Percentiles rank a stretch among this genome's conserved stretches.
Evolutionary conservation across 1,140 invertebrate genomes (phyloP).

Genomic region (Diabrotica virgifera): DNA sequence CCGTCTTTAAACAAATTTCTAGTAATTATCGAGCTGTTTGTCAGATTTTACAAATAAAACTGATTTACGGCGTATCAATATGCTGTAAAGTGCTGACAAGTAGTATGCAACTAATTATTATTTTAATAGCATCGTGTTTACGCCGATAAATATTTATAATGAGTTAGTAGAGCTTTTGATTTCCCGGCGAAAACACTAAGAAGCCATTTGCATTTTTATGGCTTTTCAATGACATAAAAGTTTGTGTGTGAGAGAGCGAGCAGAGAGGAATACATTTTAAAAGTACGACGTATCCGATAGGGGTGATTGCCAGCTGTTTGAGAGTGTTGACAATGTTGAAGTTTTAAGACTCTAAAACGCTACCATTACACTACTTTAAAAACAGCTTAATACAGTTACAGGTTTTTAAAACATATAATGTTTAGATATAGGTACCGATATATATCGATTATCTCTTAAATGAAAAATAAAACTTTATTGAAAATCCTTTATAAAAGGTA

Average conservation of each 20-base stretch:
- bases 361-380: too few species aligned
- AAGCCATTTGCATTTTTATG: conserved; percentile 14
- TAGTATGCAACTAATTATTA: conserved; percentile 22
- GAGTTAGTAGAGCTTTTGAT: conserved; percentile 19
- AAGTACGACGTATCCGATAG: not conserved
- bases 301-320: not conserved
- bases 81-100: conserved; percentile 26
- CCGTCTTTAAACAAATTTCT: not conserved
- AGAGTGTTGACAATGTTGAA: not conserved
- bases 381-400: too few species aligned
- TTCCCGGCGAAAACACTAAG: conserved; percentile 5
- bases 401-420: too few species aligned
- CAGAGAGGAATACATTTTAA: conserved; percentile 9
- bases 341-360: too few species aligned
- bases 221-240: not conserved
- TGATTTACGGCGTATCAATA: conserved; percentile 24
- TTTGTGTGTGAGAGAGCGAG: conserved; percentile 1
- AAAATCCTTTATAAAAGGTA: too few species aligned
- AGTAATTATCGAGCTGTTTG: conserved; percentile 14
- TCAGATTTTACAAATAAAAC: conserved; percentile 16
- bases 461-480: too few species aligned
- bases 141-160: conserved; percentile 23
- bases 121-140: conserved; percentile 24
- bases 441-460: too few species aligned
- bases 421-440: too few species aligned